phyloP scores from a whole-genome alignment of 2,888 invertebrate species.

The Ypsolopha sequella region DNA sequence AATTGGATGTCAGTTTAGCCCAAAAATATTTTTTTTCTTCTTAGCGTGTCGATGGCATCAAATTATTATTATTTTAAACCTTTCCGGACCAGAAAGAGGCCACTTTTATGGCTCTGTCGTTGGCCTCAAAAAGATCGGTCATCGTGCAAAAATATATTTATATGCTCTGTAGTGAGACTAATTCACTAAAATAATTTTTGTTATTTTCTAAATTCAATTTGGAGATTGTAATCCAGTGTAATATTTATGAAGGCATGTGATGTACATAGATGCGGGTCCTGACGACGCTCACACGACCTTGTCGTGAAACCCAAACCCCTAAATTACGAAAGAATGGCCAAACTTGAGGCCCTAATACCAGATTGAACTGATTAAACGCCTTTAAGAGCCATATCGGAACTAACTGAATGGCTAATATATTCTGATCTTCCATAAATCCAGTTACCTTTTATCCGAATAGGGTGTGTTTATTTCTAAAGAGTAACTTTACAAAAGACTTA shows the following conservation, averaged over 20 bases:
- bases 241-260: background rate
- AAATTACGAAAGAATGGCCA: conserved; percentile 53
- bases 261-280: conserved; percentile 14
- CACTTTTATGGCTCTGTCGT: too few species aligned
- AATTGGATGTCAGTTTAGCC: too few species aligned
- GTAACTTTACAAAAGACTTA: background rate
- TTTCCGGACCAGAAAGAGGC: too few species aligned
- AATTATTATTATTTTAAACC: too few species aligned
- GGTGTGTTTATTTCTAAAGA: background rate
- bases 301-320: conserved; percentile 25
- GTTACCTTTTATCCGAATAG: background rate
- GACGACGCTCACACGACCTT: conserved; percentile 12
- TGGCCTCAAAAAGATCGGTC: too few species aligned
- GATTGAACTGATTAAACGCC: conserved; percentile 56
- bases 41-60: too few species aligned
- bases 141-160: too few species aligned
- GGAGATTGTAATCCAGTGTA: background rate
- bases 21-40: too few species aligned
- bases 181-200: too few species aligned
- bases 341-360: conserved; percentile 58
- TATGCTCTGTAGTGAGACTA: too few species aligned
- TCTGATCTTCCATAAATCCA: background rate
- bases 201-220: too few species aligned
- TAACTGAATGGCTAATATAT: conserved; percentile 13
- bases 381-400: conserved; percentile 34